Evolutionary conservation across 37 sponge, comb jelly and placozoan species (phyloP).

Genomic region (Spongilla lacustris): DNA sequence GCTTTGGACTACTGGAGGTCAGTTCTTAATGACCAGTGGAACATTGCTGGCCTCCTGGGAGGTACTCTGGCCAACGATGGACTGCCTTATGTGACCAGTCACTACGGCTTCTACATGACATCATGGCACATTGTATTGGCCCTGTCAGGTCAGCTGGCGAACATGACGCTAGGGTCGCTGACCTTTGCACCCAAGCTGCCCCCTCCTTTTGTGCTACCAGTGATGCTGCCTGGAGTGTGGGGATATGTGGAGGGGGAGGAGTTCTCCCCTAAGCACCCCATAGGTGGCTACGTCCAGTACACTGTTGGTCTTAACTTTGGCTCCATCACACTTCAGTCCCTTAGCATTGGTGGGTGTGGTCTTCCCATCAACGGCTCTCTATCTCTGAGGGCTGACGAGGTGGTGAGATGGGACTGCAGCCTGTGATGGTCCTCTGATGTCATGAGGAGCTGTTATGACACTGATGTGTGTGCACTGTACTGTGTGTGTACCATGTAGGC

Average conservation of each 20-base stretch:
- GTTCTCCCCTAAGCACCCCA: too few relatives aligned
- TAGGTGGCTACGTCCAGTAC: neutral
- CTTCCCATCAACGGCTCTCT: neutral
- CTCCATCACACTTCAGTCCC: neutral
- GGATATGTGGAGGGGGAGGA: neutral
- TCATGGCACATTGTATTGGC: constrained; percentile 31
- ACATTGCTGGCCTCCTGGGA: constrained; percentile 22
- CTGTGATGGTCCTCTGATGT: neutral
- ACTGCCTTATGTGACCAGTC: constrained; percentile 22
- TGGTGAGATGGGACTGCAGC: neutral
- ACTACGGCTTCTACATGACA: constrained; percentile 40
- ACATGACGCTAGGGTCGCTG: constrained; percentile 1
- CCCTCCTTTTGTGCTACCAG: constrained; percentile 6
- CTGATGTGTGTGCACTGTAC: too few relatives aligned
- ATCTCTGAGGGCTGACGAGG: neutral
- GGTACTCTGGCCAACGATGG: neutral
- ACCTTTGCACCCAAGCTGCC: neutral
- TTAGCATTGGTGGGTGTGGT: neutral
- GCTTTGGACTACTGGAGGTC: neutral
- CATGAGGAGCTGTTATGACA: neutral
- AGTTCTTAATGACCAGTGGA: constrained; percentile 24
- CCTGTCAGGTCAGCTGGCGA: constrained; percentile 17
- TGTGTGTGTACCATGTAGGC: too few relatives aligned
- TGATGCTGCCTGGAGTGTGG: constrained; percentile 22
- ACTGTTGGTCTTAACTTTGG: constrained; percentile 19